These are phyloP conservation scores for Spisula subtruncata DNA, from an alignment of 2,888 invertebrate species.

Conservation along the genomic window DNA sequence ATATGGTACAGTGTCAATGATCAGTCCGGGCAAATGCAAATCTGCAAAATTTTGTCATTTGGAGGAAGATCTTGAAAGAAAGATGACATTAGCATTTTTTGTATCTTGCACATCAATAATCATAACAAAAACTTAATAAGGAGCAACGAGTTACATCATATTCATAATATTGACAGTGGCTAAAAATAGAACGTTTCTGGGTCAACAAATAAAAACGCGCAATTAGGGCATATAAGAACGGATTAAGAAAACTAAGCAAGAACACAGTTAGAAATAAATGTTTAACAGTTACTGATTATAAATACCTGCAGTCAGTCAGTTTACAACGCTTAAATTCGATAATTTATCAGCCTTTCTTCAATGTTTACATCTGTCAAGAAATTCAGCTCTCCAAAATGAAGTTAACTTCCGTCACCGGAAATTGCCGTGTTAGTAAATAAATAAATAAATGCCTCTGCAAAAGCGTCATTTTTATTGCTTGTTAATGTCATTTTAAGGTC, in stretches of 20 bases:
- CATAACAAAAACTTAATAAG: no score
- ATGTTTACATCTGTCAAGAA: constrained; percentile 64
- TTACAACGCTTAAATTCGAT: neutral
- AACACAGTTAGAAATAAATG: neutral
- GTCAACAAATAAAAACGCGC: constrained; percentile 34
- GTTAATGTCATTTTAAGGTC: neutral
- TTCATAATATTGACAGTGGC: constrained; percentile 40
- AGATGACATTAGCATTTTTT: neutral
- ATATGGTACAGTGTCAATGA: no score
- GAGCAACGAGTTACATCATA: neutral
- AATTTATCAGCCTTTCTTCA: neutral
- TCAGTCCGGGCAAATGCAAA: neutral
- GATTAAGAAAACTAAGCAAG: neutral
- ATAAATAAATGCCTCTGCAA: neutral
- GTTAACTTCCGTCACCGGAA: constrained; percentile 46
- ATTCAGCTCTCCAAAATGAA: constrained; percentile 45
- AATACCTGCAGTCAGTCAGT: constrained; percentile 16
- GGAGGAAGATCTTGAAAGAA: neutral
- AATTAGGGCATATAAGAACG: neutral
- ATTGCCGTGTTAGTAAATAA: constrained; percentile 47
- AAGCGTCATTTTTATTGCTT: neutral
- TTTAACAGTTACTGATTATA: neutral
- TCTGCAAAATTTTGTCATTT: neutral
- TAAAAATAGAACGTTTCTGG: constrained; percentile 43
- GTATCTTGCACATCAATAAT: no score